A percentile compares a stretch with the other conserved stretches of the same genome.
These are phyloP conservation scores for Venturia canescens DNA, from an alignment of 1,140 invertebrate species.

Conservation along the genomic window DNA sequence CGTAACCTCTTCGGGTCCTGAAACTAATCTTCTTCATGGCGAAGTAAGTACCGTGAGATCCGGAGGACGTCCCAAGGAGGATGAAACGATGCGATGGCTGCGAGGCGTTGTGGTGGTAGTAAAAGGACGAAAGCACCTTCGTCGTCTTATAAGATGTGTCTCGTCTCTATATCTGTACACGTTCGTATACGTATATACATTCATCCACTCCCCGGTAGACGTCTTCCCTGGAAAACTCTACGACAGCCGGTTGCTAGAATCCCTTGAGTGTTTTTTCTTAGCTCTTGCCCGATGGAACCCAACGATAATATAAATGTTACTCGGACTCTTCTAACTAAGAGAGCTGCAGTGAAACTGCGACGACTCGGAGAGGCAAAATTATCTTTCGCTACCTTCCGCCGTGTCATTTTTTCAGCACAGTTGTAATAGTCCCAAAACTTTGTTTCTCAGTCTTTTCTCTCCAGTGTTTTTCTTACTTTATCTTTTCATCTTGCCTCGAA, in stretches of 20 bases:
- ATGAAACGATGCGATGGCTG: neutral
- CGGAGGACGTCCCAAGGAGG: neutral
- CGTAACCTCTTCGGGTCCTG: neutral
- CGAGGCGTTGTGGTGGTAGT: neutral
- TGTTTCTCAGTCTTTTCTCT: no score
- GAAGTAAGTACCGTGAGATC: constrained; percentile 6
- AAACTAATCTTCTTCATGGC: constrained; percentile 1
- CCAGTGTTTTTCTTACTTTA: no score
- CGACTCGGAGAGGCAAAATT: neutral
- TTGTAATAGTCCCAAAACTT: neutral
- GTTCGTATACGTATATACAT: neutral
- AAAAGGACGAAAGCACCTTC: neutral
- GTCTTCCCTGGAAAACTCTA: neutral
- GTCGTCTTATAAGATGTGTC: neutral
- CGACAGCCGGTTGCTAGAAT: neutral
- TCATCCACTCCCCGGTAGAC: neutral
- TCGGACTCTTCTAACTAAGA: neutral
- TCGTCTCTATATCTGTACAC: neutral
- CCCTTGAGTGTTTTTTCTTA: neutral
- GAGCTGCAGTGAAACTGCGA: neutral
- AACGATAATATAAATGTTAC: neutral
- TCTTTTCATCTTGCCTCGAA: no score
- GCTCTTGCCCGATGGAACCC: neutral
- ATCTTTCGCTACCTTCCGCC: neutral
- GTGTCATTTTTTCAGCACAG: neutral